These are phyloP conservation scores for Cladopsammia gracilis DNA, from an alignment of 64 coral and sea anemone genomes.

Conservation along the genomic window DNA sequence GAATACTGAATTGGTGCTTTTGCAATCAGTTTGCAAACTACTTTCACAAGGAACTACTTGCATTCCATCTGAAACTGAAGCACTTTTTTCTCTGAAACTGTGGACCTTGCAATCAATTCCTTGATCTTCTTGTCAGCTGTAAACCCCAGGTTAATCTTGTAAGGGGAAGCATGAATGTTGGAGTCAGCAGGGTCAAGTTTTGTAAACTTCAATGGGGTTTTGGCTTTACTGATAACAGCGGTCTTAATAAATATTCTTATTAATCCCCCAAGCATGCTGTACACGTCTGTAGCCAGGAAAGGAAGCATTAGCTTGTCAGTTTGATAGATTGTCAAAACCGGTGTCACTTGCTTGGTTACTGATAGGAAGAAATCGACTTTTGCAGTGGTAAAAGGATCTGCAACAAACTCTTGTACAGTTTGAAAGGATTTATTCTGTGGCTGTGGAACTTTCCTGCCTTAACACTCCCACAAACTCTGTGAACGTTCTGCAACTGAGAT, in stretches of 20 bases:
- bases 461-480: constrained; percentile 68
- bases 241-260: constrained; percentile 64
- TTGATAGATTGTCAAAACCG: constrained; percentile 83
- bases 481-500: constrained; percentile 73
- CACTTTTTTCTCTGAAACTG: constrained; percentile 26
- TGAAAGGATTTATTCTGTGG: constrained; percentile 79
- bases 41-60: constrained; percentile 46
- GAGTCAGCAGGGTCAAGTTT: constrained; percentile 55
- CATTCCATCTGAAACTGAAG: constrained; percentile 67
- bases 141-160: constrained; percentile 65
- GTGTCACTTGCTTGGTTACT: constrained; percentile 58
- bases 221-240: constrained; percentile 47
- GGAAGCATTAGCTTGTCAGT: constrained; percentile 73
- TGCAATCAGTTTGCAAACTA: constrained; percentile 26
- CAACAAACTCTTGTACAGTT: constrained; percentile 64
- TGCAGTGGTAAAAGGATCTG: constrained; percentile 54
- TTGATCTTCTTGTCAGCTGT: constrained; percentile 53
- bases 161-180: constrained; percentile 37
- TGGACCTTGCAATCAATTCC: constrained; percentile 27
- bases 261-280: constrained; percentile 71
- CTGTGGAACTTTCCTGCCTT: constrained; percentile 60
- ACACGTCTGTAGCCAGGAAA: constrained; percentile 68
- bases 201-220: constrained; percentile 42
- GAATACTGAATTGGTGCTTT: constrained; percentile 58
- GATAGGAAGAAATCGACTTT: constrained; percentile 73